These are phyloP conservation scores for Carassius gibelio DNA, from an alignment of 2,113 vertebrate species.

Conservation along the genomic window DNA sequence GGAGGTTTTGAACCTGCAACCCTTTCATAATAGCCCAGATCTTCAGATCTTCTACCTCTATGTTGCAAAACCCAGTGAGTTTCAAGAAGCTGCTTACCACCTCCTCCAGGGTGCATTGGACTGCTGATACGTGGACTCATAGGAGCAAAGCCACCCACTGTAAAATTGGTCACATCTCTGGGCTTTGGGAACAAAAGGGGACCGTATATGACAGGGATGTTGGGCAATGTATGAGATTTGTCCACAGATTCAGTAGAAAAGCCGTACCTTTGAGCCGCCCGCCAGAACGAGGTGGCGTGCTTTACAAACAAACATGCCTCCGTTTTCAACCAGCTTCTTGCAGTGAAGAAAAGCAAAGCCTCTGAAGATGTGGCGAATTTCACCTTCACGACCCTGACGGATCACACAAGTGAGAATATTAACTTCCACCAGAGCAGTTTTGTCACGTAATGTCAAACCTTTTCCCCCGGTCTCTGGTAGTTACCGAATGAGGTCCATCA, in stretches of 20 bases:
- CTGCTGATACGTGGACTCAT: slow-evolving; percentile 97
- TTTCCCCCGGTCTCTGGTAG: slow-evolving; percentile 21
- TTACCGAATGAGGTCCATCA: slow-evolving; percentile 91
- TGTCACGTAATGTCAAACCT: not conserved
- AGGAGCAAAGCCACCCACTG: slow-evolving; percentile 85
- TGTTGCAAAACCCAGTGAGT: not conserved
- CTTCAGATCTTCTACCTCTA: too few species aligned
- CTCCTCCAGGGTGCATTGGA: slow-evolving; percentile 89
- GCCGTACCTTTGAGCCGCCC: slow-evolving; percentile 87
- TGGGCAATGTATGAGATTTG: not conserved
- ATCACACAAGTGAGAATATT: not conserved
- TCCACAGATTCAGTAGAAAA: not conserved
- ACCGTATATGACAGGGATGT: not conserved
- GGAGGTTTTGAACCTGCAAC: too few species aligned
- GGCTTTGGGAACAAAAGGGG: slow-evolving; percentile 73
- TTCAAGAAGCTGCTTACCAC: slow-evolving; percentile 53
- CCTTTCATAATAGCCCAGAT: too few species aligned
- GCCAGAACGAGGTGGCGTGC: slow-evolving; percentile 89
- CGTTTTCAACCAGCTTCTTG: slow-evolving; percentile 95
- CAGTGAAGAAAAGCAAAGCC: slow-evolving; percentile 95
- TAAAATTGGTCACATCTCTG: slow-evolving; percentile 91
- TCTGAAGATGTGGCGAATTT: slow-evolving; percentile 89
- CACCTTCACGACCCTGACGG: slow-evolving; percentile 86
- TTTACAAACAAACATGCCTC: slow-evolving; percentile 96
- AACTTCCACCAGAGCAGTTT: not conserved